phyloP scores from a whole-genome alignment of 2,113 vertebrate species.

The Cygnus buccinator region DNA sequence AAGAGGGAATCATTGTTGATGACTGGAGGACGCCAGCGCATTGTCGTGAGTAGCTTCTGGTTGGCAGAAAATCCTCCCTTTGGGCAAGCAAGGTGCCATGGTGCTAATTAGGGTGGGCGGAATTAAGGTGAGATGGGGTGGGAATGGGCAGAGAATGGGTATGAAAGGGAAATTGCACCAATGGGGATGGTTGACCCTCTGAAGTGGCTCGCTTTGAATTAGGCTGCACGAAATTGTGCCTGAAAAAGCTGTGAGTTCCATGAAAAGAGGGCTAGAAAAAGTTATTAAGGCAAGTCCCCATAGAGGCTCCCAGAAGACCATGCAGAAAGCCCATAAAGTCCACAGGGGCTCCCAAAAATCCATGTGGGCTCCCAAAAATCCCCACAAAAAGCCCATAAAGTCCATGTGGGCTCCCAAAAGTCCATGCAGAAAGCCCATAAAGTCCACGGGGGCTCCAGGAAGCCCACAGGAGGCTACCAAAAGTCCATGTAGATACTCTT shows the following conservation, averaged over 20 bases:
- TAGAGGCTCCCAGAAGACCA: too few species aligned
- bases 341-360: neutral
- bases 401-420: too few species aligned
- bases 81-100: rapidly evolving
- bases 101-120: neutral
- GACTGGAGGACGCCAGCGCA: conserved; percentile 75
- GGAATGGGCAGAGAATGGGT: neutral
- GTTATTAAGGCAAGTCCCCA: too few species aligned
- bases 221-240: neutral
- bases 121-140: neutral
- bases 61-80: neutral
- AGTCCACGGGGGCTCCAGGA: too few species aligned
- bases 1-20: conserved; percentile 56
- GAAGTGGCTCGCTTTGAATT: rapidly evolving
- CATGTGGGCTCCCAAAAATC: neutral
- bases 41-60: conserved; percentile 79
- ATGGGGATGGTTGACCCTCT: rapidly evolving
- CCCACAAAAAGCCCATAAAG: rapidly evolving
- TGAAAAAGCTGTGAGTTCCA: neutral
- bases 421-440: neutral
- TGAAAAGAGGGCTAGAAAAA: rapidly evolving
- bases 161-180: rapidly evolving
- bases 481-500: neutral
- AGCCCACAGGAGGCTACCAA: too few species aligned
- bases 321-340: too few species aligned